These are phyloP conservation scores for Marisa cornuarietis DNA, from an alignment of 1,140 invertebrate genomes.

Conservation along the genomic window DNA sequence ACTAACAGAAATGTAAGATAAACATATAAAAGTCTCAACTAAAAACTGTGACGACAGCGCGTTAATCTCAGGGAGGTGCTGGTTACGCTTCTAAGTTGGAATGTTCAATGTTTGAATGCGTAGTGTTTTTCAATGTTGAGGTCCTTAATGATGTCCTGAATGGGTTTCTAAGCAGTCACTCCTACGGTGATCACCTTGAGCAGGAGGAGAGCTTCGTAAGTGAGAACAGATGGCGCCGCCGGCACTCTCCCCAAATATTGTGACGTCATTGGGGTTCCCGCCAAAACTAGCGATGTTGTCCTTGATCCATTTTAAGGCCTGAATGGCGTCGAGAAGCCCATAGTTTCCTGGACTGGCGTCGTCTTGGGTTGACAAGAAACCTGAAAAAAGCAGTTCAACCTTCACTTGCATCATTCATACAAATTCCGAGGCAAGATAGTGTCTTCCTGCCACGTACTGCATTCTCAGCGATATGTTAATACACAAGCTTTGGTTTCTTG, in stretches of 20 bases:
- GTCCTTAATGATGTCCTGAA: too few species aligned
- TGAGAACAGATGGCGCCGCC: constrained; percentile 72
- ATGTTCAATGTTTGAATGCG: too few species aligned
- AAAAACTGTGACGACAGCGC: too few species aligned
- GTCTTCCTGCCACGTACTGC: not conserved
- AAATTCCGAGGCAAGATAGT: constrained; percentile 49
- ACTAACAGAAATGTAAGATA: too few species aligned
- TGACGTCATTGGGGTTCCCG: constrained; percentile 86
- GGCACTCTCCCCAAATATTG: constrained; percentile 89
- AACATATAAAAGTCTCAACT: too few species aligned
- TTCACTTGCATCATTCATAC: constrained; percentile 92
- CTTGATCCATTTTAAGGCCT: constrained; percentile 89
- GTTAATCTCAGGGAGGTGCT: too few species aligned
- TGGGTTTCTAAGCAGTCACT: too few species aligned
- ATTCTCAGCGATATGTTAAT: too few species aligned
- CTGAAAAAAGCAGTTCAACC: constrained; percentile 75
- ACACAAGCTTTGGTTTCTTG: too few species aligned
- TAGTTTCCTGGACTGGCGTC: constrained; percentile 94
- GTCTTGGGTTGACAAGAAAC: constrained; percentile 88
- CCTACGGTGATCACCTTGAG: not conserved
- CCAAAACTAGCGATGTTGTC: constrained; percentile 90
- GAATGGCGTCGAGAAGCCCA: constrained; percentile 89
- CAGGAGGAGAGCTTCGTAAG: not conserved
- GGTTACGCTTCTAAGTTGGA: too few species aligned
- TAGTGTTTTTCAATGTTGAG: too few species aligned